Evolutionary conservation across 2,113 vertebrate genomes (phyloP).

Genomic region (Fulica atra): DNA sequence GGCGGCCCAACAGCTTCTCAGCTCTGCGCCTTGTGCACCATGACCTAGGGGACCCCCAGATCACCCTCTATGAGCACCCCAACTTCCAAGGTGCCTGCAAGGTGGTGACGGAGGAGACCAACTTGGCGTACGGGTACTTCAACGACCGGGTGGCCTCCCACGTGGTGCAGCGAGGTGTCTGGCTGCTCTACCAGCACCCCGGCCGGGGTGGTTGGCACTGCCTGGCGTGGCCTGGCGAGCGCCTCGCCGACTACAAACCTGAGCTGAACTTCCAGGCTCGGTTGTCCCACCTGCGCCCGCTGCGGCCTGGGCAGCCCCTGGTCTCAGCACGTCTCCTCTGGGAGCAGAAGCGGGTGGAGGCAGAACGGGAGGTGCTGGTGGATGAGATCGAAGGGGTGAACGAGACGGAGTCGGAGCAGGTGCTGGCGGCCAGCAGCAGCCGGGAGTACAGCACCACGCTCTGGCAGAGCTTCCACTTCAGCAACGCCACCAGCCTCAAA

Average conservation of each 20-base stretch:
- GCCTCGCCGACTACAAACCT: neutral
- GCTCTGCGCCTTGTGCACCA: constrained; percentile 54
- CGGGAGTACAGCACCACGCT: constrained; percentile 54
- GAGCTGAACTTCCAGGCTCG: constrained; percentile 57
- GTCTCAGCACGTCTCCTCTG: constrained; percentile 36
- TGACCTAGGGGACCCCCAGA: constrained; percentile 60
- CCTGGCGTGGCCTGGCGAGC: constrained; percentile 51
- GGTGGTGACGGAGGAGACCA: constrained; percentile 67
- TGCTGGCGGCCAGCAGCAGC: constrained; percentile 40
- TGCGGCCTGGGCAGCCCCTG: constrained; percentile 18
- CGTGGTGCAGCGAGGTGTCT: constrained; percentile 53
- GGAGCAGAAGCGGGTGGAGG: constrained; percentile 60
- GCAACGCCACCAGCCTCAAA: constrained; percentile 54
- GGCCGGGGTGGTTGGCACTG: constrained; percentile 50
- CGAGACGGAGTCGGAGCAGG: constrained; percentile 49
- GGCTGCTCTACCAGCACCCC: constrained; percentile 64
- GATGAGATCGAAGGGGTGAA: constrained; percentile 70
- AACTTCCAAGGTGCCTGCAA: constrained; percentile 52
- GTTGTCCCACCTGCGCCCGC: constrained; percentile 52
- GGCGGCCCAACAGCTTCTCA: constrained; percentile 44
- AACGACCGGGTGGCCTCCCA: constrained; percentile 65
- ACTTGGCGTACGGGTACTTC: constrained; percentile 55
- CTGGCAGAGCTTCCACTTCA: constrained; percentile 70
- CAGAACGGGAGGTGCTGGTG: constrained; percentile 58
- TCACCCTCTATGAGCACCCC: constrained; percentile 62